A percentile compares a stretch with the other conserved stretches of the same genome.
Evolutionary conservation across 2,888 invertebrate species (phyloP).

Genomic region (Cryptus armator): DNA sequence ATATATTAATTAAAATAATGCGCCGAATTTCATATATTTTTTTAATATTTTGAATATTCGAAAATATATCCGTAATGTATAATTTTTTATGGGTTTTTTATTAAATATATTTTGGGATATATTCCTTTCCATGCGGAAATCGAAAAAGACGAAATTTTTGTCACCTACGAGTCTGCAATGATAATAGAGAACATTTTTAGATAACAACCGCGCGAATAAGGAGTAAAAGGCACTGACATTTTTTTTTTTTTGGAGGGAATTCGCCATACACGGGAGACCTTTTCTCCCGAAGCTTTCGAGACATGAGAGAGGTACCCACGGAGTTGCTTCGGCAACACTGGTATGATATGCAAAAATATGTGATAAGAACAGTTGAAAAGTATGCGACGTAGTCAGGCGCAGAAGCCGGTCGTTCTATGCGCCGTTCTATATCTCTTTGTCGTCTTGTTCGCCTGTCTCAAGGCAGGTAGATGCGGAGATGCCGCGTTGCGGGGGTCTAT

Average conservation of each 20-base stretch:
- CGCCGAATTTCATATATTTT: too few relatives aligned
- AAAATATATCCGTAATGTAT: too few relatives aligned
- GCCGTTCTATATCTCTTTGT: slow-evolving; percentile 59
- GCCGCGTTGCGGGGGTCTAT: slow-evolving; percentile 49
- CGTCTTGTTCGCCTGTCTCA: background rate
- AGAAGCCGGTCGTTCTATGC: slow-evolving; percentile 65
- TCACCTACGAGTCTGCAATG: slow-evolving; percentile 74
- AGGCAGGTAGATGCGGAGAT: slow-evolving; percentile 62
- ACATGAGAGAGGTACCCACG: slow-evolving; percentile 31
- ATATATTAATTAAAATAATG: too few relatives aligned
- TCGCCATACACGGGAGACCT: slow-evolving; percentile 17
- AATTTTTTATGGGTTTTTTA: too few relatives aligned
- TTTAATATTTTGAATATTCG: too few relatives aligned
- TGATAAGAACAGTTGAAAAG: slow-evolving; percentile 78
- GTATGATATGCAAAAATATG: slow-evolving; percentile 82
- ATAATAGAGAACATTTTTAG: slow-evolving; percentile 23
- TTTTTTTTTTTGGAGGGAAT: slow-evolving; percentile 40
- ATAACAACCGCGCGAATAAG: slow-evolving; percentile 4
- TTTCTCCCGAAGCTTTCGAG: slow-evolving; percentile 46
- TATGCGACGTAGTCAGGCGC: slow-evolving; percentile 67
- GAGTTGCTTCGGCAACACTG: slow-evolving; percentile 59
- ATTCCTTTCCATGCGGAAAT: background rate
- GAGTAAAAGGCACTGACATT: slow-evolving; percentile 65
- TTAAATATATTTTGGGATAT: too few relatives aligned
- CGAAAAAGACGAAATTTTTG: background rate